phyloP scores from a whole-genome alignment of 2,113 vertebrate species.

The Nothocercus nigrocapillus region DNA sequence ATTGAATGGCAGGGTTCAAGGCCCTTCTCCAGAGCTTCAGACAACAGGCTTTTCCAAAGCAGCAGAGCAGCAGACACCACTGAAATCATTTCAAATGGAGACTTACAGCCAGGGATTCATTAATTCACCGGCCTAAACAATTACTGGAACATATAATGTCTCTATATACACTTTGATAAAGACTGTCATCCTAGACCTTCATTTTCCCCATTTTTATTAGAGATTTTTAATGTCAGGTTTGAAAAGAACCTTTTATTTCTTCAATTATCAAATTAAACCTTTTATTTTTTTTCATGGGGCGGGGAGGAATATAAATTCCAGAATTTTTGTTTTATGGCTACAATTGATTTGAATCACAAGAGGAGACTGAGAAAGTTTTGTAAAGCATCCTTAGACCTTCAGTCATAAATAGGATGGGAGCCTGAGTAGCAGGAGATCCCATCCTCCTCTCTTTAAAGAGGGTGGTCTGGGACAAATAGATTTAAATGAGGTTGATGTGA shows the following conservation, averaged over 20 bases:
- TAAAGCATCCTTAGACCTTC: constrained; percentile 46
- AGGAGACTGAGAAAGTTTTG: constrained; percentile 61
- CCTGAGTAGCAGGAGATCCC: constrained; percentile 35
- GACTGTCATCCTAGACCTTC: constrained; percentile 82
- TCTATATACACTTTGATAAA: constrained; percentile 86
- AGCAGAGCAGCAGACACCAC: constrained; percentile 87
- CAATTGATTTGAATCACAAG: constrained; percentile 66
- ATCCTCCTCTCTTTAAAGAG: constrained; percentile 49
- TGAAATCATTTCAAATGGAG: constrained; percentile 98
- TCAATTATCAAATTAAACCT: constrained; percentile 77
- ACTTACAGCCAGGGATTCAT: constrained; percentile 86
- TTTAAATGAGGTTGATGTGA: constrained; percentile 55
- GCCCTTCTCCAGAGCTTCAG: constrained; percentile 96
- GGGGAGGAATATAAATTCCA: constrained; percentile 37
- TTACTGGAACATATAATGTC: constrained; percentile 86
- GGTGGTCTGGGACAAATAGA: constrained; percentile 54
- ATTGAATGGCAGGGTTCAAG: constrained; percentile 99
- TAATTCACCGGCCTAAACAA: constrained; percentile 89
- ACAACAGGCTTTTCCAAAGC: constrained; percentile 94
- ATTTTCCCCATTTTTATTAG: constrained; percentile 78
- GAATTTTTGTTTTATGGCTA: constrained; percentile 73
- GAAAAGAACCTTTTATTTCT: constrained; percentile 76
- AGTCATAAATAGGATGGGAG: constrained; percentile 44
- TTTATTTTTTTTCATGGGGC: not conserved
- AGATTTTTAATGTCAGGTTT: constrained; percentile 79